Conservation (phyloP, 2,797 vertebrate genomes). For the Crocidura indochinensis region DNA sequence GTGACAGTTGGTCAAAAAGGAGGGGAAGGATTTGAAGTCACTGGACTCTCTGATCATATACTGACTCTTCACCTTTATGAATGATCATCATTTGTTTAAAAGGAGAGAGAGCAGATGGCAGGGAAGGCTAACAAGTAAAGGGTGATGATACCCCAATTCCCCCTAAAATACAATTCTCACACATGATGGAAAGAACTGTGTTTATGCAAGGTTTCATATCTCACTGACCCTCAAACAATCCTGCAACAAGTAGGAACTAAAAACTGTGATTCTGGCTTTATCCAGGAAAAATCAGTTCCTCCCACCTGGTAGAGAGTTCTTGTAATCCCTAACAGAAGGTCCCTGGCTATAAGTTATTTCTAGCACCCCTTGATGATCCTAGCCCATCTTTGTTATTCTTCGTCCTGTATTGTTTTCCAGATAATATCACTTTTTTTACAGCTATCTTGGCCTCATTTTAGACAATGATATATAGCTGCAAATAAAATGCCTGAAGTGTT, state of each 20-base stretch:
- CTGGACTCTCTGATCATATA: conserved; percentile 8
- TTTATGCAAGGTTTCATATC: neutral
- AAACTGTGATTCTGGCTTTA: neutral
- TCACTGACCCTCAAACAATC: neutral
- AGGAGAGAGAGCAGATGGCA: neutral
- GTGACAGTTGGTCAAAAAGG: conserved; percentile 57
- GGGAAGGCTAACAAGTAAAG: conserved; percentile 37
- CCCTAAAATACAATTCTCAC: neutral
- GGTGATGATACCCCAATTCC: neutral
- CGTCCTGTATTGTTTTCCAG: neutral
- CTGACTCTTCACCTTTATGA: too few species aligned
- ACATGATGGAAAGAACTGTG: neutral
- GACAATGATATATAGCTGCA: neutral
- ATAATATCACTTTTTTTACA: conserved; percentile 36
- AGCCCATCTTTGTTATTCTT: neutral
- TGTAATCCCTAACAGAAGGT: too few species aligned
- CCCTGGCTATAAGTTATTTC: too few species aligned
- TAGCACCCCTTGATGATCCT: too few species aligned
- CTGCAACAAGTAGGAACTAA: neutral
- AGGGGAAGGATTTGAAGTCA: conserved; percentile 53
- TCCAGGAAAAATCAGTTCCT: neutral
- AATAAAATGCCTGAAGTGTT: conserved; percentile 24
- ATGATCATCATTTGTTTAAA: neutral
- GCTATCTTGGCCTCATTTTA: conserved; percentile 14
- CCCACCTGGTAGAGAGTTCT: too few species aligned